phyloP scores from a whole-genome alignment of 1,140 invertebrate species.

The Papilio glaucus region DNA sequence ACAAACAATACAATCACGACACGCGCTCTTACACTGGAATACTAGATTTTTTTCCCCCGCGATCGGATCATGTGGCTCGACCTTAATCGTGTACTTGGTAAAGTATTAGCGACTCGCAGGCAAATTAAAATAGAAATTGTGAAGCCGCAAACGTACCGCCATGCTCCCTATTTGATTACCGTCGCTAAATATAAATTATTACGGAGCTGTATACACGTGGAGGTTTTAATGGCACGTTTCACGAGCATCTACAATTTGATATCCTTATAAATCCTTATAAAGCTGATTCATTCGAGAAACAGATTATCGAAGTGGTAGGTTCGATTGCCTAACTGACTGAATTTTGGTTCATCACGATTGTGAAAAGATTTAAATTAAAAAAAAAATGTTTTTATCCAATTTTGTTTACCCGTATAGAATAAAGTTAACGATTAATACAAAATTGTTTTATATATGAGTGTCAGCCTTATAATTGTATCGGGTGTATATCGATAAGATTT shows the following conservation, averaged over 20 bases:
- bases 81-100: conserved; percentile 35
- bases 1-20: conserved; percentile 16
- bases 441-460: too few species aligned
- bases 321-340: too few species aligned
- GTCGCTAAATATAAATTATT: conserved; percentile 57
- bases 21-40: background rate
- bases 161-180: conserved; percentile 60
- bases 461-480: too few species aligned
- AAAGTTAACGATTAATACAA: too few species aligned
- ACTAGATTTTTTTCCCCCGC: conserved; percentile 10
- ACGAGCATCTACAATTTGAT: background rate
- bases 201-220: conserved; percentile 39
- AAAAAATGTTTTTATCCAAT: too few species aligned
- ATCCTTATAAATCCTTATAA: background rate
- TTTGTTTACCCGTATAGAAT: too few species aligned
- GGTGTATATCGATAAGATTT: too few species aligned
- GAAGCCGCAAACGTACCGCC: conserved; percentile 58
- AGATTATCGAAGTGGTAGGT: too few species aligned
- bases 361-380: too few species aligned
- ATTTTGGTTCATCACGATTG: too few species aligned
- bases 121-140: conserved; percentile 55
- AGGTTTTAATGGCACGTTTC: background rate
- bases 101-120: conserved; percentile 42
- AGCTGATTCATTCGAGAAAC: too few species aligned
- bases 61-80: background rate